Conservation (phyloP, 2,113 vertebrate genomes). For the Puntigrus tetrazona region DNA sequence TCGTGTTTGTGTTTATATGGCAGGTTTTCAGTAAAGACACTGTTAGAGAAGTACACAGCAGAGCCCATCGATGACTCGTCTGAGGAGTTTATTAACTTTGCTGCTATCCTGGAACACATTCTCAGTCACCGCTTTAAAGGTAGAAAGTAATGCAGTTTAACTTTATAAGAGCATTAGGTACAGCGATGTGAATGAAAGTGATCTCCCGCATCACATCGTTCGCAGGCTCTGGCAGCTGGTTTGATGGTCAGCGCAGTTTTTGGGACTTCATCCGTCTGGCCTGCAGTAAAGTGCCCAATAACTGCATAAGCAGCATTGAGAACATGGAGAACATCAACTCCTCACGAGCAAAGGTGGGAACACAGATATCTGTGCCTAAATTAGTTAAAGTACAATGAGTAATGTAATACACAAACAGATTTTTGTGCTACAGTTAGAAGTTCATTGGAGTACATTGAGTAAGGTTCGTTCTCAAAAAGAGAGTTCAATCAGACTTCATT, state of each 20-base stretch:
- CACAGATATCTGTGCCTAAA: neutral
- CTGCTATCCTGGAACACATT: slow-evolving; percentile 94
- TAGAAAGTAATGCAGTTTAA: slow-evolving; percentile 45
- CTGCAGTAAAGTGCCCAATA: slow-evolving; percentile 93
- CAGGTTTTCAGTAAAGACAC: slow-evolving; percentile 93
- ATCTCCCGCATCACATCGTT: neutral
- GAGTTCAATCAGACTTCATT: neutral
- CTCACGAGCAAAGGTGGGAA: slow-evolving; percentile 87
- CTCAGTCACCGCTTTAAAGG: slow-evolving; percentile 96
- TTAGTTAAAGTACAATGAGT: neutral
- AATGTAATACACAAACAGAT: neutral
- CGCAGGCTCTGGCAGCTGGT: slow-evolving; percentile 91
- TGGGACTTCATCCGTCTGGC: slow-evolving; percentile 95
- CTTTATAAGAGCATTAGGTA: neutral
- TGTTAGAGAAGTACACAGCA: slow-evolving; percentile 91
- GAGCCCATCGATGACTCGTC: slow-evolving; percentile 96
- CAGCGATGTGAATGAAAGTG: neutral
- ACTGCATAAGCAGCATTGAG: slow-evolving; percentile 95
- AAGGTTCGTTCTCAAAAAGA: neutral
- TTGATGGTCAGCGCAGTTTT: slow-evolving; percentile 92
- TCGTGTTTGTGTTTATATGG: slow-evolving; percentile 5
- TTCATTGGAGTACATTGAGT: neutral
- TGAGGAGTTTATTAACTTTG: slow-evolving; percentile 95
- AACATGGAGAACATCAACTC: slow-evolving; percentile 97
- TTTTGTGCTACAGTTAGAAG: neutral